Evolutionary conservation across 1,140 invertebrate genomes (phyloP).

Genomic region (Nasonia vitripennis): DNA sequence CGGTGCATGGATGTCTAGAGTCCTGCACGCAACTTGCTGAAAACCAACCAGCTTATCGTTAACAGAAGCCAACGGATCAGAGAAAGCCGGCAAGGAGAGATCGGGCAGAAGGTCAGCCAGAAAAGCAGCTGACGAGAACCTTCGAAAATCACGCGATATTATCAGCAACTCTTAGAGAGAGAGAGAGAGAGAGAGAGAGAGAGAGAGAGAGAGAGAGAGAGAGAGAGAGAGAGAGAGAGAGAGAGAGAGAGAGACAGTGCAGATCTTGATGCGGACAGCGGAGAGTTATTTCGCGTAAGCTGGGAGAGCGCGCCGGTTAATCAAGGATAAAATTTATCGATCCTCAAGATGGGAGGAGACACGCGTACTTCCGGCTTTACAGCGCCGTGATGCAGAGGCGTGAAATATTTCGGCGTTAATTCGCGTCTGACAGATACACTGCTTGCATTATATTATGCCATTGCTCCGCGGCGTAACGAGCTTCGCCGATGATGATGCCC

Average conservation of each 20-base stretch:
- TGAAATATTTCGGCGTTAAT: constrained; percentile 38
- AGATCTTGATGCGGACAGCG: constrained; percentile 11
- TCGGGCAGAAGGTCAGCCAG: no score
- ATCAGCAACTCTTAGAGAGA: no score
- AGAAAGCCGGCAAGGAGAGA: no score
- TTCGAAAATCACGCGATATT: no score
- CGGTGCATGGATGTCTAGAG: no score
- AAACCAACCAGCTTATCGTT: no score
- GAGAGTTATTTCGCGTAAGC: constrained; percentile 40
- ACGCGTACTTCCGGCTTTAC: constrained; percentile 37
- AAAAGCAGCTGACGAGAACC: no score
- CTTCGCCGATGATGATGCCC: constrained; percentile 18
- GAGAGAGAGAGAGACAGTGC: neutral
- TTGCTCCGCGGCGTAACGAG: neutral
- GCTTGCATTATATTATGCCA: neutral
- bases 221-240: no score
- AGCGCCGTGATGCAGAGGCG: constrained; percentile 15
- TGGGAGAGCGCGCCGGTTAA: constrained; percentile 19
- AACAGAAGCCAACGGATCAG: no score
- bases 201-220: no score
- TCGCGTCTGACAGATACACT: constrained; percentile 10
- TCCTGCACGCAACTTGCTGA: no score
- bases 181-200: no score
- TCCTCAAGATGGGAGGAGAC: constrained; percentile 18
- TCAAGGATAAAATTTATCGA: constrained; percentile 49